Evolutionary conservation across 2,888 invertebrate species (phyloP), one percentile per base, ranked within the genome.

Genomic region (Cheilosia vernalis): DNA sequence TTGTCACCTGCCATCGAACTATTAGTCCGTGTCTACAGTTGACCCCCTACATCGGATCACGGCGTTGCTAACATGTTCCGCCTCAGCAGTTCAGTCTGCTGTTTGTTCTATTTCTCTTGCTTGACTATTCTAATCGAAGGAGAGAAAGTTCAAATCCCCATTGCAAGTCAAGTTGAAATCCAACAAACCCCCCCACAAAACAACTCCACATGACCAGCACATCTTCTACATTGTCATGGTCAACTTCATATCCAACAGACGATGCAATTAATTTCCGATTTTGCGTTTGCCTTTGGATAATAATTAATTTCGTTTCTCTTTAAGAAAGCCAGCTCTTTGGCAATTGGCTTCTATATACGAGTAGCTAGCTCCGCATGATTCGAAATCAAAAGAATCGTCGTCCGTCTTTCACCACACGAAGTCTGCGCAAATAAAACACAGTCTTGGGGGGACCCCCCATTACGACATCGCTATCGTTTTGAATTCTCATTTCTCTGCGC

Each of bases 231-330:
- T 47, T 47, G 44, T 47, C 17, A 37, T 44, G n/a, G 7, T 17
- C 44, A 47, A 19, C 21, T 21, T 21, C 4, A 3, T 49, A 5
- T 1, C 4, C 15, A 19, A 58, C 64, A 33, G 51, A 24, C 37
- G 51, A 51, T 37, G 51, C 64, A 64, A 64, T 64, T 37, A 24
- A 47, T 51, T 51, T 64, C 40, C 21, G 33, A 51, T 51, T 51
- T 37, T 37, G 9, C n/a, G 51, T 37, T 37, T 10, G 9, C n/a
- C 37, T 37, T 64, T 51, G 37, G 49, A 64, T 51, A 51, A 40
- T 37, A 60, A 44, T 42, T 51, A 51, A 64, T 64, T 51, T 19
- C 64, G 21, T 64, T 51, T 63, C 47, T 24, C 24, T 58, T 2
- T 42, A n/a, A 33, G 21, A 40, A 42, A 60, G 7, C 24, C 24